Conservation (phyloP, 2,888 invertebrate species). For the Drosophila cracens region DNA sequence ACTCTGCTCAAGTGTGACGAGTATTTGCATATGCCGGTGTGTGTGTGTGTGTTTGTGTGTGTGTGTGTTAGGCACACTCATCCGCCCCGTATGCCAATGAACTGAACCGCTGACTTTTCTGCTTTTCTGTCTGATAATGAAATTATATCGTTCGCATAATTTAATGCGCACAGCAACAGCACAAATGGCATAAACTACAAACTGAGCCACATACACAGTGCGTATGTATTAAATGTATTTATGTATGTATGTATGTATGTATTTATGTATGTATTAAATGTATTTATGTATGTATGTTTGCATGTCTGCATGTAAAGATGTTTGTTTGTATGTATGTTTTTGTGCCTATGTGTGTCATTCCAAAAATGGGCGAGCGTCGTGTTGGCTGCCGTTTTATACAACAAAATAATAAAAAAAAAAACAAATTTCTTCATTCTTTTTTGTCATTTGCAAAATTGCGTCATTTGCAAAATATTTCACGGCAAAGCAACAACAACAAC, state of each 20-base stretch:
- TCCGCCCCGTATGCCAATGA: constrained; percentile 72
- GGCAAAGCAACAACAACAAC: constrained; percentile 2
- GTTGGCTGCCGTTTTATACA: constrained; percentile 59
- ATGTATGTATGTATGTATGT: not conserved
- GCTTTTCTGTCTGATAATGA: constrained; percentile 73
- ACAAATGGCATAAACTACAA: constrained; percentile 41
- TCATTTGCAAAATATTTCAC: constrained; percentile 73
- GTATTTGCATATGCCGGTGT: constrained; percentile 28
- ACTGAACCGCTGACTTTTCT: constrained; percentile 47
- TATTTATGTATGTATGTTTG: not conserved
- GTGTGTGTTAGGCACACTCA: constrained; percentile 44
- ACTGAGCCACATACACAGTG: not conserved
- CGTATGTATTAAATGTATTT: not conserved
- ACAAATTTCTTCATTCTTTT: constrained; percentile 21
- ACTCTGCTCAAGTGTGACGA: constrained; percentile 41
- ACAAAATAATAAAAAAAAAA: not conserved
- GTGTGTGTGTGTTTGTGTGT: not conserved
- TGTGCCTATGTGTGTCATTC: constrained; percentile 30
- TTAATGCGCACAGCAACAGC: constrained; percentile 66
- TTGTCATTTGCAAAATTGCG: constrained; percentile 65
- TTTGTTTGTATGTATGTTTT: not conserved
- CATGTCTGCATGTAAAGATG: not conserved
- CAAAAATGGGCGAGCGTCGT: constrained; percentile 69
- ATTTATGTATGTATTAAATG: not conserved
- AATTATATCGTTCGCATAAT: constrained; percentile 82